Conservation (phyloP, 2,797 vertebrate species). For the Gila robusta region DNA sequence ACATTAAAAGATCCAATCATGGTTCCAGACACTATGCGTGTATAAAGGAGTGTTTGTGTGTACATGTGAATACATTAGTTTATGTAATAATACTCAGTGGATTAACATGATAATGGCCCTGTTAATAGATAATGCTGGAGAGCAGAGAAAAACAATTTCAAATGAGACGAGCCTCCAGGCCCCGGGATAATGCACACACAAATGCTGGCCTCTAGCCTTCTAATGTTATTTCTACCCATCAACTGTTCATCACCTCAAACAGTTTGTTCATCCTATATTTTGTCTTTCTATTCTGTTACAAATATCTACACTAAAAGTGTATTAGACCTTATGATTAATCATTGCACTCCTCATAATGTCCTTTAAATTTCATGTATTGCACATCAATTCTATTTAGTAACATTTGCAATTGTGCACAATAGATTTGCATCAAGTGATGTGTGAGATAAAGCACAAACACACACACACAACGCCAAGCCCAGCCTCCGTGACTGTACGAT, state of each 20-base stretch:
- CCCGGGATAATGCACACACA: conserved; percentile 58
- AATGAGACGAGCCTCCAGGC: conserved; percentile 86
- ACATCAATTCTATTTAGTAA: neutral
- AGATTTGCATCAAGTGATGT: conserved; percentile 31
- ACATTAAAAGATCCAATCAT: conserved; percentile 1
- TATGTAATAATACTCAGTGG: conserved; percentile 85
- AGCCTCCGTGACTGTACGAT: conserved; percentile 38
- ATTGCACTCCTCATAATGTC: neutral
- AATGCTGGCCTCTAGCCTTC: conserved; percentile 33
- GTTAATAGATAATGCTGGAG: conserved; percentile 88
- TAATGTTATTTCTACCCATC: conserved; percentile 25
- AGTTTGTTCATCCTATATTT: conserved; percentile 14
- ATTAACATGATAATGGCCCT: conserved; percentile 91
- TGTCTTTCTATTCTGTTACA: neutral
- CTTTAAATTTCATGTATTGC: neutral
- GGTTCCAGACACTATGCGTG: neutral
- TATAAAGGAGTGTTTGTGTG: conserved; percentile 20
- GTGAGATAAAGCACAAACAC: conserved; percentile 62
- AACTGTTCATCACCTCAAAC: neutral
- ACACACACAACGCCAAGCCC: conserved; percentile 15
- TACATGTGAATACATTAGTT: conserved; percentile 84
- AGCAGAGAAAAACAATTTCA: conserved; percentile 81
- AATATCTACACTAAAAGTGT: neutral
- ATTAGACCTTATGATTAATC: conserved; percentile 27
- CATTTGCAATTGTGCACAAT: neutral